Evolutionary conservation across 2,888 invertebrate species (phyloP).

Genomic region (Julus scanicus): DNA sequence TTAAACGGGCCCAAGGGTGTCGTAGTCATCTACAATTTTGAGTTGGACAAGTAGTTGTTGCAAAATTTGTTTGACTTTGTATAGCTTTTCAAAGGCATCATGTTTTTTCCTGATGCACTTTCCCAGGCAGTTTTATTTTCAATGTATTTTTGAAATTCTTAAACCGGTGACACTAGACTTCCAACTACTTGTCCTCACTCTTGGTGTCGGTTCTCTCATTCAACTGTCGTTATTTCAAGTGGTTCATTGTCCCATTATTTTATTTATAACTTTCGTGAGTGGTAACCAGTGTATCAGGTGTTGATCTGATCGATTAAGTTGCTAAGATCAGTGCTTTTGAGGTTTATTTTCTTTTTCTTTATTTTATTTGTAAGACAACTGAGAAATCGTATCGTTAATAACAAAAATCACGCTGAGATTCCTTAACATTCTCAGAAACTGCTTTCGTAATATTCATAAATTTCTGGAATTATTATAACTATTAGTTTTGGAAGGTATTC

Average conservation of each 20-base stretch:
- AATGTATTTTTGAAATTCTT: neutral
- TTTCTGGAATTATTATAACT: too few relatives aligned
- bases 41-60: neutral
- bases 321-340: neutral
- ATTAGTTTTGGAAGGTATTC: too few relatives aligned
- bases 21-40: neutral
- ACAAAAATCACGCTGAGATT: too few relatives aligned
- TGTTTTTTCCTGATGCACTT: neutral
- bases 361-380: neutral
- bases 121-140: neutral
- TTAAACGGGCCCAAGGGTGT: neutral
- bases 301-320: slow-evolving; percentile 28
- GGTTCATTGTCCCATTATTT: neutral
- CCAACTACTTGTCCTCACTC: neutral
- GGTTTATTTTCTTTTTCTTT: neutral
- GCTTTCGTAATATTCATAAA: too few relatives aligned
- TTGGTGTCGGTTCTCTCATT: neutral
- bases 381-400: neutral
- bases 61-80: neutral
- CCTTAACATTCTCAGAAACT: too few relatives aligned
- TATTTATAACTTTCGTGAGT: neutral
- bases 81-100: too few relatives aligned
- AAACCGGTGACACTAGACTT: neutral
- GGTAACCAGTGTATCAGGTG: slow-evolving; percentile 10
- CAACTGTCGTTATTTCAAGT: neutral